Evolutionary conservation across 2,888 invertebrate species (phyloP).

Genomic region (Cyclophora albipunctata): DNA sequence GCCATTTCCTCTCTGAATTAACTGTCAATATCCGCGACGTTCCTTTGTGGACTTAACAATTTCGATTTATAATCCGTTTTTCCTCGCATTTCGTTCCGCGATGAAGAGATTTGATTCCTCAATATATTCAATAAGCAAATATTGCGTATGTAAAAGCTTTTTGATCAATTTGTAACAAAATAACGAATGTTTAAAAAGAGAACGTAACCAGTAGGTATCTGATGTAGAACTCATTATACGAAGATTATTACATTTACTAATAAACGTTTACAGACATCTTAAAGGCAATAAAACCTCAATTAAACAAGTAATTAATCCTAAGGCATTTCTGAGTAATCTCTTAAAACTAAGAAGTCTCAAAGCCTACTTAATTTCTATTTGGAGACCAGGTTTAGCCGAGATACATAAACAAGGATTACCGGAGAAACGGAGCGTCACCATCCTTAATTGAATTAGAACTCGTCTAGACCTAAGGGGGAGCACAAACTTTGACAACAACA

Average conservation of each 20-base stretch:
- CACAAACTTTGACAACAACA: too few species aligned
- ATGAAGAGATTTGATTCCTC: constrained; percentile 9
- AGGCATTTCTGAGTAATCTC: neutral
- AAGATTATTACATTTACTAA: neutral
- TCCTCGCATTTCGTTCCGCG: constrained; percentile 4
- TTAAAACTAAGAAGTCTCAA: neutral
- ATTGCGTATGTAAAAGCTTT: neutral
- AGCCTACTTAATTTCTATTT: neutral
- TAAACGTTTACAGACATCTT: neutral
- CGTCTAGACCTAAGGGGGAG: too few species aligned
- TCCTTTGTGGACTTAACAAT: constrained; percentile 15
- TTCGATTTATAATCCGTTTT: constrained; percentile 16
- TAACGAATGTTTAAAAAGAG: neutral
- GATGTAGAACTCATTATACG: neutral
- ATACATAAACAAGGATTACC: neutral
- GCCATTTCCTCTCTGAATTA: neutral
- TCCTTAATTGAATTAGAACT: too few species aligned
- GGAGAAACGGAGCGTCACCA: too few species aligned
- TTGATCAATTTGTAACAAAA: neutral
- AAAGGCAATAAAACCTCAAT: too few species aligned
- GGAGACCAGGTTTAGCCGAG: too few species aligned
- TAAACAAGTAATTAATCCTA: neutral
- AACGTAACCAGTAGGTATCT: neutral
- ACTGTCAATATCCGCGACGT: constrained; percentile 11
- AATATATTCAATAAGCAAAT: neutral